A percentile compares a stretch with the other conserved stretches of the same genome.
phyloP scores from a whole-genome alignment of 1,140 invertebrate species.

The Bombus superbus region DNA sequence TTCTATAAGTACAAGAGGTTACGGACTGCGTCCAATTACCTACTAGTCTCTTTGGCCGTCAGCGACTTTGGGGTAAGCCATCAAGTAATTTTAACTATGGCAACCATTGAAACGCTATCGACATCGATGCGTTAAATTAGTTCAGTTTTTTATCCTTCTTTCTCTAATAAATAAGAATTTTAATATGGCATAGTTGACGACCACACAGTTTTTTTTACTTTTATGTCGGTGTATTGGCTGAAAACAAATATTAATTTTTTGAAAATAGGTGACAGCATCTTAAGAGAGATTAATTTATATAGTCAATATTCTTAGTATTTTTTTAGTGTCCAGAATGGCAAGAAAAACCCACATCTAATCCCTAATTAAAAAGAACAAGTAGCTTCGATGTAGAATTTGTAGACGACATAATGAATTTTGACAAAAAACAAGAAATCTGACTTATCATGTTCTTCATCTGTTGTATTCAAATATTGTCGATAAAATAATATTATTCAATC shows the following conservation, averaged over 20 bases:
- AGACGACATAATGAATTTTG: neutral
- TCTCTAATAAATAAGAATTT: no score
- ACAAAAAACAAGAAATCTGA: neutral
- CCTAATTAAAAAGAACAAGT: no score
- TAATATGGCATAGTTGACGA: no score
- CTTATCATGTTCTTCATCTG: no score
- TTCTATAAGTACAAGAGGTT: constrained; percentile 85
- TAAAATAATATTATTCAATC: neutral
- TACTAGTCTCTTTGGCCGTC: constrained; percentile 89
- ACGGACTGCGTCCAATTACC: constrained; percentile 87
- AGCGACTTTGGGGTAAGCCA: constrained; percentile 87
- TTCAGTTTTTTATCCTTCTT: neutral
- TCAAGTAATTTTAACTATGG: neutral
- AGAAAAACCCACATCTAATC: no score
- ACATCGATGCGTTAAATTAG: neutral
- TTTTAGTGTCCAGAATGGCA: no score
- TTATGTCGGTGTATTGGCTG: no score
- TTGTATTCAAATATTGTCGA: neutral
- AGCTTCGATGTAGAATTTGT: neutral
- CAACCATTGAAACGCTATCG: neutral
- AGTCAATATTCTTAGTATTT: no score
- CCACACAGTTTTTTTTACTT: no score
- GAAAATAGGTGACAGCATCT: no score
- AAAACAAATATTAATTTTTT: no score
- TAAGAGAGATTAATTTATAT: no score